Evolutionary conservation across 1,140 invertebrate species (phyloP), one percentile per base, ranked within the genome.

Genomic region (Drosophila cardini): DNA sequence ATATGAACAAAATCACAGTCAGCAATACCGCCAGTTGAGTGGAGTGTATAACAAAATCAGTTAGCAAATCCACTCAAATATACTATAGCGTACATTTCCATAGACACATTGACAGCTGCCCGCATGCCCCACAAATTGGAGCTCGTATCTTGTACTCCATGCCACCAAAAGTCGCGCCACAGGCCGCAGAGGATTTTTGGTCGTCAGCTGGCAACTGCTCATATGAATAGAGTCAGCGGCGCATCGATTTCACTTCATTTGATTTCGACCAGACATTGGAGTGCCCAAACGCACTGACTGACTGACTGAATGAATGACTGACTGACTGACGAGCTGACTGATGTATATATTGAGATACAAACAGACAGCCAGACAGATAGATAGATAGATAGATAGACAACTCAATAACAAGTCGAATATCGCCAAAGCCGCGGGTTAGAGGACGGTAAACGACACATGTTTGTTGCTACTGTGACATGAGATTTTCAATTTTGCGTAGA

Each of bases 201-300:
- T 38, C 68, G 46, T 43, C 53, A 46, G 62, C 61, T 48, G 62
- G 67, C 53, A 46, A 56, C 61, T 48, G 62, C 70, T 89, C 61
- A 89, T 89, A 89, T 89, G 84, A 89, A 89, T 89, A 84, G 80
- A 89, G 80, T 84, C 73, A 74, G 84, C 84, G 62, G 83, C 77
- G 80, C 85, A 89, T 89, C 84, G 84, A 89, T 89, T 89, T 89
- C 85, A 84, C 84, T 89, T 89, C 84, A 89, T 89, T 89, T 89
- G 74, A 89, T 90, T 74, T 70, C 76, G 73, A 72, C 84, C 83
- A 89, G 56, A 46, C 48, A 67, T 32, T 68, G 45, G 15, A 72
- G 26, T 42, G 58, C 26, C 26, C 34, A 65, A 26, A 26, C 21
- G 40, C 40, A 38, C 18, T 38, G 48, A 26, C 68, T 46, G 69